These are phyloP conservation scores for Mormyrus lacerda DNA, from an alignment of 2,113 vertebrate species.

Conservation along the genomic window DNA sequence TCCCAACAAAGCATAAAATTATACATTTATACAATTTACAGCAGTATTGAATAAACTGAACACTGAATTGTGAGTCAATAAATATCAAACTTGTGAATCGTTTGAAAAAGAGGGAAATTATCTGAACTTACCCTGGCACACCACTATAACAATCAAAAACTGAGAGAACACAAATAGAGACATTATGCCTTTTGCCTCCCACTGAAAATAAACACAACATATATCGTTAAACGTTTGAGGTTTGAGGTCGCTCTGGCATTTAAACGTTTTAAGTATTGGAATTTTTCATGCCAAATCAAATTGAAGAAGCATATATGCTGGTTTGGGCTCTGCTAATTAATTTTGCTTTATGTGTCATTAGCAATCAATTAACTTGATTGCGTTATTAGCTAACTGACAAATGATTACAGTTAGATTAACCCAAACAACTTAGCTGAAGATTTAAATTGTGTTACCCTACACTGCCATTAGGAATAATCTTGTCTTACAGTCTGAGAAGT, in stretches of 20 bases:
- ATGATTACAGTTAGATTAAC: neutral
- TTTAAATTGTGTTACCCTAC: neutral
- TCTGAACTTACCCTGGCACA: slow-evolving; percentile 4
- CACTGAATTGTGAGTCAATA: neutral
- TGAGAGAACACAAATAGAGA: neutral
- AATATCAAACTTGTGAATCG: neutral
- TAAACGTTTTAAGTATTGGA: neutral
- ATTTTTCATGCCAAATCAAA: neutral
- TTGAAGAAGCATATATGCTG: neutral
- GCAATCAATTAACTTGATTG: neutral
- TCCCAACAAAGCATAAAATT: neutral
- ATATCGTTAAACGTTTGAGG: neutral
- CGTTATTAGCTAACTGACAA: neutral
- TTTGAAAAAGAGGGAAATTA: neutral
- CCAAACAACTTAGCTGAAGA: neutral
- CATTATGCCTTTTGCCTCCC: neutral
- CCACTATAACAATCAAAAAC: neutral
- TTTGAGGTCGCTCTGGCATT: too few relatives aligned
- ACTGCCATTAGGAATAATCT: neutral
- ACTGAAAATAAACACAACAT: neutral
- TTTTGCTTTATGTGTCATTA: neutral
- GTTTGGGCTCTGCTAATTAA: neutral
- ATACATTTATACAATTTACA: neutral
- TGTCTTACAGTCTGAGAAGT: neutral
- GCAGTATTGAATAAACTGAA: neutral